These are phyloP conservation scores for Rhyzopertha dominica DNA, from an alignment of 1,140 invertebrate species.

Conservation along the genomic window DNA sequence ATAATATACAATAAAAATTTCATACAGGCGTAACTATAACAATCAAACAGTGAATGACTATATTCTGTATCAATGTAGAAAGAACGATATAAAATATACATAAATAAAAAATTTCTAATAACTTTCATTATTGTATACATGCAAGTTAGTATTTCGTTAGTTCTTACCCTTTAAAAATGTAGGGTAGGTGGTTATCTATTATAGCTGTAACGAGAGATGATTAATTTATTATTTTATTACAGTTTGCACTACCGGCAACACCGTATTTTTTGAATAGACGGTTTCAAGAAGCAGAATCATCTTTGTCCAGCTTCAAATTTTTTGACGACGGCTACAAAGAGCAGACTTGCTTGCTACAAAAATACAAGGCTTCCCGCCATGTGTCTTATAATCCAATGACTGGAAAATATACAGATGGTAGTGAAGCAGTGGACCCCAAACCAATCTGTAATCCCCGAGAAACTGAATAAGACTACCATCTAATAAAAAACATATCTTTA, in stretches of 20 bases:
- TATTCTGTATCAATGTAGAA: too few relatives aligned
- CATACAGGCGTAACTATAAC: too few relatives aligned
- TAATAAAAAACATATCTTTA: too few relatives aligned
- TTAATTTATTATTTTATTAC: slow-evolving; percentile 11
- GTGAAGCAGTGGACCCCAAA: too few relatives aligned
- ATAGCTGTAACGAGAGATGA: not conserved
- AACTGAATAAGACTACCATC: too few relatives aligned
- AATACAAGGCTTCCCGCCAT: slow-evolving; percentile 19
- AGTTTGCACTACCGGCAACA: slow-evolving; percentile 29
- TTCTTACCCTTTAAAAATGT: not conserved
- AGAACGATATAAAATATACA: too few relatives aligned
- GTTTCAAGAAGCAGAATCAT: slow-evolving; percentile 12
- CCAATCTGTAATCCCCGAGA: too few relatives aligned
- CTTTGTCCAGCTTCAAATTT: slow-evolving; percentile 25
- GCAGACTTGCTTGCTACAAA: slow-evolving; percentile 19
- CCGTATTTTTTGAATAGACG: slow-evolving; percentile 24
- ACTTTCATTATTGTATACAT: too few relatives aligned
- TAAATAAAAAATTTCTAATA: too few relatives aligned
- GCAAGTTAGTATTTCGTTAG: too few relatives aligned
- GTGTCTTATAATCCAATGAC: slow-evolving; percentile 31
- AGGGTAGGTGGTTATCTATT: not conserved
- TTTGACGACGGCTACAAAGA: slow-evolving; percentile 22
- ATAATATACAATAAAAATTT: too few relatives aligned
- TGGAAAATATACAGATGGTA: slow-evolving; percentile 22
- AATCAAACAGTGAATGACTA: too few relatives aligned